phyloP scores from a whole-genome alignment of 1,140 invertebrate species.

The Lamellibrachia luymesi region DNA sequence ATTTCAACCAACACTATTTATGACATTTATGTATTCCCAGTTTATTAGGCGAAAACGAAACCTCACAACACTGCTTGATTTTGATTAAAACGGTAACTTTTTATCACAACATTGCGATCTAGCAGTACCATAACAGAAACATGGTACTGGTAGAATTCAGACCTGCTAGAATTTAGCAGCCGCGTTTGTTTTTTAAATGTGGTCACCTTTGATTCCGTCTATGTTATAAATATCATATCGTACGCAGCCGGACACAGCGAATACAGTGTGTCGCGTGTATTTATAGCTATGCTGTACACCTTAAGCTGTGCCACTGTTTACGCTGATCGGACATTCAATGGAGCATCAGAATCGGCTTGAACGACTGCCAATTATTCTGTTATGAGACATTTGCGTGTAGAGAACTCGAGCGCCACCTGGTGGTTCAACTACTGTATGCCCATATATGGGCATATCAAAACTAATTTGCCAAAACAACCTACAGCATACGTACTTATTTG shows the following conservation, averaged over 20 bases:
- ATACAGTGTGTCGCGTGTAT: not conserved
- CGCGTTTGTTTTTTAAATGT: too few relatives aligned
- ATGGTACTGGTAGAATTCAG: too few relatives aligned
- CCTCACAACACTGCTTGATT: not conserved
- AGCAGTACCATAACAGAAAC: too few relatives aligned
- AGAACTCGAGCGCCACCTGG: not conserved
- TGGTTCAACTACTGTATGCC: not conserved
- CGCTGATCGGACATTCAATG: not conserved
- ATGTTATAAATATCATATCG: not conserved
- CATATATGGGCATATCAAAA: not conserved
- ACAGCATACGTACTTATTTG: not conserved
- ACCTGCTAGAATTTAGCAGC: too few relatives aligned
- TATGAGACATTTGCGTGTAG: not conserved
- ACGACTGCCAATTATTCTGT: not conserved
- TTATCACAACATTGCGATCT: too few relatives aligned
- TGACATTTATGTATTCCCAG: not conserved
- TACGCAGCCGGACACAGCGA: not conserved
- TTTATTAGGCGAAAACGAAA: not conserved
- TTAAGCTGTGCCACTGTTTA: not conserved
- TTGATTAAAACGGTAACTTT: not conserved
- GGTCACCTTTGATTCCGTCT: not conserved
- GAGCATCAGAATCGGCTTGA: not conserved
- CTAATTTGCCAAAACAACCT: not conserved
- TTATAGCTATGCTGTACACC: not conserved
- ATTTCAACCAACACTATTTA: not conserved